Conservation (phyloP, 2,888 invertebrate species). For the Altica lythri region DNA sequence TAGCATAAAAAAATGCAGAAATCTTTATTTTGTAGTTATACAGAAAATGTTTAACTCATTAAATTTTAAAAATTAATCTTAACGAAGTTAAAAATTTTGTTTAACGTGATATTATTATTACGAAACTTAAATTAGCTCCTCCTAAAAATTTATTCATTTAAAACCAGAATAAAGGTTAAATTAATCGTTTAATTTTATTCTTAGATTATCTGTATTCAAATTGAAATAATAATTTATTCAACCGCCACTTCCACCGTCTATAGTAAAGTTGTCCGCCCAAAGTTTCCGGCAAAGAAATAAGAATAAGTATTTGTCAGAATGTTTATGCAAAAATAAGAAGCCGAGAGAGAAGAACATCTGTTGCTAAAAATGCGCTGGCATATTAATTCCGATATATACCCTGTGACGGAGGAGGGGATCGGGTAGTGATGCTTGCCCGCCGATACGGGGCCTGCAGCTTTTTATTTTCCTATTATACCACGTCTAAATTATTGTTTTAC, state of each 20-base stretch:
- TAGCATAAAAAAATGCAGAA: no score
- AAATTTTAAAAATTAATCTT: no score
- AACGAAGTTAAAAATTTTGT: no score
- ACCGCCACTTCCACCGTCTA: background rate
- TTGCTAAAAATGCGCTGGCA: conserved; percentile 51
- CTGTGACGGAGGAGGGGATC: conserved; percentile 40
- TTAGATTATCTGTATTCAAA: conserved; percentile 8
- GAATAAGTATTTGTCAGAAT: conserved; percentile 25
- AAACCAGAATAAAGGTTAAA: background rate
- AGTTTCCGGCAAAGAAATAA: conserved; percentile 12
- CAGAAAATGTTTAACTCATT: no score
- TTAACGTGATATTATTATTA: no score
- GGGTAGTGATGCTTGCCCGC: conserved; percentile 4
- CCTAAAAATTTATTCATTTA: background rate
- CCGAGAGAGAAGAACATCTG: conserved; percentile 51
- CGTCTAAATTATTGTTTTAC: conserved; percentile 57
- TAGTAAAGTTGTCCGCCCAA: conserved; percentile 9
- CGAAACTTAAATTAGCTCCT: no score
- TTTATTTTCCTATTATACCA: conserved; percentile 55
- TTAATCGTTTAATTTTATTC: background rate
- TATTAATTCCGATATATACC: conserved; percentile 50
- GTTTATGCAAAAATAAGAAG: conserved; percentile 46
- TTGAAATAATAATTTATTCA: conserved; percentile 10
- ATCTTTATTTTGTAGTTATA: no score
- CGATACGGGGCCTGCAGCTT: conserved; percentile 46